Base-by-base conservation (phyloP, 1,140 invertebrate genomes). In the Ceratina australensis region DNA sequence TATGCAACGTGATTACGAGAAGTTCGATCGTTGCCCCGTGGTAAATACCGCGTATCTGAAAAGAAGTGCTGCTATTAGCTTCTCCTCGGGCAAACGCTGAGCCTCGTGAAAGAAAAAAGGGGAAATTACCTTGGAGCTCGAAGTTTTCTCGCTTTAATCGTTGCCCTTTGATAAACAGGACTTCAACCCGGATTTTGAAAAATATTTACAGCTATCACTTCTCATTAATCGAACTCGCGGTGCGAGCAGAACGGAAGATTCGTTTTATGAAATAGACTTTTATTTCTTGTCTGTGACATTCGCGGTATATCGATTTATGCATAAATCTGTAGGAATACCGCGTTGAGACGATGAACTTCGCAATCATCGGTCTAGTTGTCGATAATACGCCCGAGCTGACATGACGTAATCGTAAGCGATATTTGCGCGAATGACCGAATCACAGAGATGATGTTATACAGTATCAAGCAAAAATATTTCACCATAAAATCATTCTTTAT, bases 371-470 rank as follows among this genome's bases (percentile, higher is more conserved):
- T 33, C 50, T 18, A 12, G 13, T 42, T 54, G 20, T 10, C 24
- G 13, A n/a, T 26, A 16, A 15, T 33, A 5, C 56, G 33, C 33
- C 10, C 33, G 33, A 42, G 33, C 33, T n/a, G 4, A 10, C 16
- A 10, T 65, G 60, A 72, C 49, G 50, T 56, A 65, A 73, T 65
- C 20, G 16, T 13, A 13, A 66, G 24, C 20, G 61, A 65, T 56
- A 47, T 56, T 73, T 65, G 49, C n/a, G 12, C 4, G 50, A 56
- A 12, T 73, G 49, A 56, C 28, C 42, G 20, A 73, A 64, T 65
- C 20, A 12, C 15, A 18, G 24, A n/a, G 4, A 10, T 20, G 10
- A 10, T 65, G 8, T 50, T 28, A 54, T 0, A 22, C 18, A 18
- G 33, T 10, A 42, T 10, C 33, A 42, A 8, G 33, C 33, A 42